phyloP scores from a whole-genome alignment of 2,113 vertebrate genomes.

The Pungitius pungitius region DNA sequence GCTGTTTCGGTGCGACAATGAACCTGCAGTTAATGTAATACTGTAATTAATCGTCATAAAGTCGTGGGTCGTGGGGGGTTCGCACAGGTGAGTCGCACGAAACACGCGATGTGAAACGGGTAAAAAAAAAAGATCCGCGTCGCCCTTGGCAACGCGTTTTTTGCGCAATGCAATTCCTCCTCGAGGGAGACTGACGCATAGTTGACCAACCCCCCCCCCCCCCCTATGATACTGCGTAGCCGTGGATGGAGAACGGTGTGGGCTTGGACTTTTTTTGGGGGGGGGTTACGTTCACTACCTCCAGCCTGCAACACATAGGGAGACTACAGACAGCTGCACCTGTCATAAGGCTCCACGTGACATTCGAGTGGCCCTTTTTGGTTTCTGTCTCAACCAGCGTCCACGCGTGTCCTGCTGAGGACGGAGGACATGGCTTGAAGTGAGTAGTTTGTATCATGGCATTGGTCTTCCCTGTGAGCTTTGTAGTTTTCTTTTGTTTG shows the following conservation, averaged over 20 bases:
- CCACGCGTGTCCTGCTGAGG: slow-evolving; percentile 16
- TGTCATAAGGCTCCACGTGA: slow-evolving; percentile 33
- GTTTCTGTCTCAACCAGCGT: not conserved
- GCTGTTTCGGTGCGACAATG: not conserved
- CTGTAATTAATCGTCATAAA: too few species aligned
- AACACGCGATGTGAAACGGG: too few species aligned
- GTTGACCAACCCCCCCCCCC: too few species aligned
- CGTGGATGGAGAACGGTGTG: not conserved
- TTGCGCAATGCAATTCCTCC: not conserved
- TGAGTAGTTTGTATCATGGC: not conserved
- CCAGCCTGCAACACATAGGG: slow-evolving; percentile 7
- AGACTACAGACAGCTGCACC: slow-evolving; percentile 8
- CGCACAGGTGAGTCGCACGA: not conserved
- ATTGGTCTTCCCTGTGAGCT: not conserved
- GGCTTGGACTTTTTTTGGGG: too few species aligned
- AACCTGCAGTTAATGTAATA: too few species aligned
- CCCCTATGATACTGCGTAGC: not conserved
- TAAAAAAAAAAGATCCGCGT: not conserved
- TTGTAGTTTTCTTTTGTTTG: not conserved
- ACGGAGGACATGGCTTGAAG: slow-evolving; percentile 3
- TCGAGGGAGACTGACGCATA: not conserved
- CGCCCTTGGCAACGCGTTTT: not conserved
- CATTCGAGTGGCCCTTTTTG: slow-evolving; percentile 34
- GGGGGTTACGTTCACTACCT: not conserved
- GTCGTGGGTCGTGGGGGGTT: not conserved